Evolutionary conservation across 1,140 invertebrate species (phyloP).

Genomic region (Aporrectodea caliginosa): DNA sequence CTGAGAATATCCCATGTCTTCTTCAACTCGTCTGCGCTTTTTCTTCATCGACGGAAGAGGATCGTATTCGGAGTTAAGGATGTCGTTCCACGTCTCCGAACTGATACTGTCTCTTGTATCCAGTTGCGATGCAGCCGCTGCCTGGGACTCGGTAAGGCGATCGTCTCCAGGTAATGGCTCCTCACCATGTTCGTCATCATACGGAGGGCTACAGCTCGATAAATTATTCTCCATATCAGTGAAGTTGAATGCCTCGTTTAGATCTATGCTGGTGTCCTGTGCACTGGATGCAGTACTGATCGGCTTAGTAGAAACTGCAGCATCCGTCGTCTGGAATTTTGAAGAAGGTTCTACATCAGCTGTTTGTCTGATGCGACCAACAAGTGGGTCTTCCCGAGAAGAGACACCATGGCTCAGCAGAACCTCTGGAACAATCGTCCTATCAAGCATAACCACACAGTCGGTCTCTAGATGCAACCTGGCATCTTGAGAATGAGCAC

Average conservation of each 20-base stretch:
- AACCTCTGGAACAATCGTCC: not conserved
- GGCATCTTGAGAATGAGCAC: not conserved
- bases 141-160: too few relatives aligned
- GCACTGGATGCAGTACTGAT: not conserved
- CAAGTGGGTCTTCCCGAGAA: too few relatives aligned
- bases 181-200: too few relatives aligned
- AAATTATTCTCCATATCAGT: not conserved
- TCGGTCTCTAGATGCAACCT: not conserved
- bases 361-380: too few relatives aligned
- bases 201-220: not conserved
- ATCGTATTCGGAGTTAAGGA: not conserved
- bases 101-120: too few relatives aligned
- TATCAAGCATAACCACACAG: not conserved
- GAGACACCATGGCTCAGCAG: not conserved
- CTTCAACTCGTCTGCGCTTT: not conserved
- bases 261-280: not conserved
- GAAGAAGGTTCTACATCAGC: too few relatives aligned
- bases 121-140: too few relatives aligned
- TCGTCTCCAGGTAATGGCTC: too few relatives aligned
- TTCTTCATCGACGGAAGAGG: not conserved
- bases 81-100: too few relatives aligned
- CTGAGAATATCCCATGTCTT: not conserved
- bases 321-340: too few relatives aligned
- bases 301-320: too few relatives aligned
- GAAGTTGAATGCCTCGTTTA: not conserved